Base-by-base conservation (phyloP, 2,888 invertebrate genomes). In the Octonoba sinensis region DNA sequence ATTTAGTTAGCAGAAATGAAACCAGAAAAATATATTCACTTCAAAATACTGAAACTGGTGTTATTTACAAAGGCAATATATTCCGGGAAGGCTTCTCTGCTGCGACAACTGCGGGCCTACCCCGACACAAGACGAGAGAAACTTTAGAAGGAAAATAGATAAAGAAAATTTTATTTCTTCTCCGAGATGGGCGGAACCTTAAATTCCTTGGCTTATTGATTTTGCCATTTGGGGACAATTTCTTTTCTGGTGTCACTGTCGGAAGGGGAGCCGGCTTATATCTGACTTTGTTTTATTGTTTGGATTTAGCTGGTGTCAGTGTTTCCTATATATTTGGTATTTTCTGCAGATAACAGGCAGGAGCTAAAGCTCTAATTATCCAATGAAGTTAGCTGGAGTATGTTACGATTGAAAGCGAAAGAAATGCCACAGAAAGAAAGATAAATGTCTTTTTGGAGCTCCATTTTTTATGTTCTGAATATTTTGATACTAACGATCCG, bases 151-250 rank as follows among this genome's bases (percentile, higher is more conserved):
- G 20, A 27, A 27, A 56, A 56, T 15, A 44, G 44, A 15, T n/a
- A 56, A 44, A 54, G 36, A 69, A 71, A 57, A 74, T 59, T 74
- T 64, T 66, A 47, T 71, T 44, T 59, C 60, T 71, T 60, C 60
- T 27, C 15, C 27, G 51, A 66, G 67, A 67, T n/a, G 67, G 60
- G 51, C 20, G 65, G 66, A 60, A 75, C 67, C 67, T 75, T 69
- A 75, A 75, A 75, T 75, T 67, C 75, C 67, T 60, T 67, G 67
- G 75, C 67, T 67, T 75, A 75, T 75, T 75, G 75, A 75, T 75
- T 75, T 75, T 75, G 54, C 75, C 75, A 75, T 75, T 75, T 75
- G 75, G 75, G 60, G 75, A 75, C 75, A 75, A 75, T 75, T 75
- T 67, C 75, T 75, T 75, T 75, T 44, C 47, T 36, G 36, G 36